Evolutionary conservation across 92 coral and sea anemone species (phyloP), one percentile per base, ranked within the genome.

Genomic region (Parazoanthus darwini): DNA sequence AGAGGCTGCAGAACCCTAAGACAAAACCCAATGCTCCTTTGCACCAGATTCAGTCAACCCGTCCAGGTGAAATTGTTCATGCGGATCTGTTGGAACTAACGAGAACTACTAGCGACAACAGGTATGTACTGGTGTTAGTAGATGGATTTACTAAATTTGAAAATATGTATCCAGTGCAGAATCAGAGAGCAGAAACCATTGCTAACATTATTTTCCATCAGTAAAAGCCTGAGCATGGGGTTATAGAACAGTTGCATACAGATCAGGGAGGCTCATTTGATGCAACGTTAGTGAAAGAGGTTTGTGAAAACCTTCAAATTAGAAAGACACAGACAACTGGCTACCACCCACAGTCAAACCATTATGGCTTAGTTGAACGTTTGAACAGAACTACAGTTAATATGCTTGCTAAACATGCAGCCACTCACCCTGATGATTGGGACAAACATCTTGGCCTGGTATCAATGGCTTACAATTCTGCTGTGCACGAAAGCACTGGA

Each of bases 271-370:
- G 87, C 11, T 58, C 85, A 18, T 79, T 79, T 29, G 91, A 88
- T 26, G 82, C 78, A 15, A 89, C 63, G 25, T 5, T 82, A 5
- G 88, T 81, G 88, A 70, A 67, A 88, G 88, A 88, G 67, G 77
- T 88, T 14, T 80, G 87, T 36, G 85, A 87, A 33, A 90, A 38
- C 37, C 88, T 87, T 13, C 82, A 84, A 36, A 87, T 87, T 20
- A 90, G 81, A 80, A 90, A 87, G 89, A 90, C 92, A 33, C 20
- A 88, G 71, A 88, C 91, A 48, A 90, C 81, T 13, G 90, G 86
- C 38, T 86, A 77, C 25, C 86, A 85, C 66, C 92, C 33, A 29
- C 33, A 29, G 33, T 29, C 77, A 43, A 81, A 88, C n/a, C n/a
- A n/a, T n/a, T n/a, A 85, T 50, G 90, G 87, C 8, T 65, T 78